Base-by-base conservation (phyloP, 2,797 vertebrate species). In the Neostethus bicornis region DNA sequence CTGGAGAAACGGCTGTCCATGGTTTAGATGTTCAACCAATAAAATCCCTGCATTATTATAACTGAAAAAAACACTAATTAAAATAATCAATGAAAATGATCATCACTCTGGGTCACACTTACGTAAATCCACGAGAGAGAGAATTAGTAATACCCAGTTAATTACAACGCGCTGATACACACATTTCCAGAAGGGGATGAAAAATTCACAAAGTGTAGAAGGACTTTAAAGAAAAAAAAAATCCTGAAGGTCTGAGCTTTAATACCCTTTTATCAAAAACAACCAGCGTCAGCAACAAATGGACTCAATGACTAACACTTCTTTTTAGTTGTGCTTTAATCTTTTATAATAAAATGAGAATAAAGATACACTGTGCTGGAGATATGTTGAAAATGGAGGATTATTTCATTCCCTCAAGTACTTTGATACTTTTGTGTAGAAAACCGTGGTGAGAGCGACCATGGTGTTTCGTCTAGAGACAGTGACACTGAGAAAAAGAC, bases 121-220 rank as follows among this genome's bases (percentile, higher is more conserved):
- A n/a, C 51, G 1, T 42, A 57, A 71, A 48, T 12, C 66, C 80
- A 45, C 56, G 25, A 29, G 62, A 61, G 73, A 61, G 71, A 59
- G 60, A 51, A 75, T 75, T 64, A n/a, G n/a, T n/a, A 70, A 42
- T 1, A 21, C 60, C 41, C 45, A 39, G 63, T 70, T 83, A 81
- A 84, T 87, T 87, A 84, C 73, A 74, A 85, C 79, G 52, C 68
- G 3, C 51, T 59, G 76, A 83, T 79, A 77, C 17, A 44, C 42
- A 11, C 51, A 72, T 62, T 72, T 73, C 74, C 74, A 73, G 17
- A n/a, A 37, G 34, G 64, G 38, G 39, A 39, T 9, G 19, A 32
- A 19, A 10, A 51, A 51, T 41, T 72, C 68, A 69, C 61, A 71
- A 54, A 55, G 46, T 60, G 35, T 21, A 58, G 35, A 4, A 65